Evolutionary conservation across 1,140 invertebrate species (phyloP), one percentile per base, ranked within the genome.

Genomic region (Drosophila repletoides): DNA sequence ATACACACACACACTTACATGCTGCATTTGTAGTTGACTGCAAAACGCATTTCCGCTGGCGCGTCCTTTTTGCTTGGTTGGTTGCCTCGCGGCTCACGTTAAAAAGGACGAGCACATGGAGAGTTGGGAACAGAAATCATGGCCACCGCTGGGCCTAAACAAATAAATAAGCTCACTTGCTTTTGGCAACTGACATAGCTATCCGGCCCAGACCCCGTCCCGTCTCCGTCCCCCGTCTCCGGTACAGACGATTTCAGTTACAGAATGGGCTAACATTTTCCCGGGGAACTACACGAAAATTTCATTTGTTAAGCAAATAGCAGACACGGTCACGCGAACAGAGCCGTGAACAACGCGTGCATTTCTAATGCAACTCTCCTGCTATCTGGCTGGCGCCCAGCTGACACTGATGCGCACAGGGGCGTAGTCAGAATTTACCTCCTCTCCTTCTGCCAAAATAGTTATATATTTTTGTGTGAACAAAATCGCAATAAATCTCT

Each of bases 221-320:
- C 15, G n/a, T n/a, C n/a, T n/a, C n/a, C n/a, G n/a, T n/a, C n/a
- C n/a, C n/a, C n/a, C n/a, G n/a, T n/a, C n/a, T n/a, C n/a, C n/a
- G n/a, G n/a, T n/a, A n/a, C n/a, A n/a, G n/a, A n/a, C n/a, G n/a
- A n/a, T n/a, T n/a, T n/a, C n/a, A n/a, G n/a, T n/a, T n/a, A n/a
- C n/a, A n/a, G 19, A 51, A 7, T 29, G 40, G 43, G 17, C 14
- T 24, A 21, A 52, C 58, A 41, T 52, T 61, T 61, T 29, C 12
- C 33, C 15, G 38, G 56, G 15, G 53, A 38, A 56, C 56, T 72
- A 80, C 80, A 86, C 77, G 76, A 86, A 86, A 86, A 67, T 86
- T 86, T 86, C 80, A 86, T 86, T 86, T 86, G 80, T 80, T 86
- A 73, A 76, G 80, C 72, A 86, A 86, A 86, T 80, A 80, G 21